A percentile compares a stretch with the other conserved stretches of the same genome.
These are phyloP conservation scores for Cladorhizidae sp. DNA, from an alignment of 37 sponge, comb jelly and placozoan species.

Conservation along the genomic window DNA sequence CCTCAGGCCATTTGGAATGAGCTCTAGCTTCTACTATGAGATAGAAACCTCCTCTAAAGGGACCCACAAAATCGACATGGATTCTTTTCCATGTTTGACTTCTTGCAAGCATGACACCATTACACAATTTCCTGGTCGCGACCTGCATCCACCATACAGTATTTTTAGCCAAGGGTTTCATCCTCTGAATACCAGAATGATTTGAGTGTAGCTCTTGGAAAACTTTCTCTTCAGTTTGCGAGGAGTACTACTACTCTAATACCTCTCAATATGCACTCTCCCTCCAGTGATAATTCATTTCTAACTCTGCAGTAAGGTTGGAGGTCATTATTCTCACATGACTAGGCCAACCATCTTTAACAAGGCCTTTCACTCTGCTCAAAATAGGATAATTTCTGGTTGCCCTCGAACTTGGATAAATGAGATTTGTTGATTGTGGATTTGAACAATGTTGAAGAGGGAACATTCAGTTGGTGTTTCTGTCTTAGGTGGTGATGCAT, in stretches of 20 bases:
- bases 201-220: slow-evolving; percentile 3
- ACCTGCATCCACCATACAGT: slow-evolving; percentile 52
- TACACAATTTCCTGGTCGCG: slow-evolving; percentile 2
- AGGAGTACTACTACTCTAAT: slow-evolving; percentile 19
- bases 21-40: slow-evolving; percentile 6
- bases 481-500: background rate
- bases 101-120: slow-evolving; percentile 1
- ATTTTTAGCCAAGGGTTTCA: slow-evolving; percentile 35
- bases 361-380: slow-evolving; percentile 27
- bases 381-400: slow-evolving; percentile 47
- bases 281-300: slow-evolving; percentile 11
- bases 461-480: background rate
- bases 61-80: slow-evolving; percentile 36
- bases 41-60: slow-evolving; percentile 5
- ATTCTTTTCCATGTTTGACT: slow-evolving; percentile 37
- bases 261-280: slow-evolving; percentile 54
- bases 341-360: slow-evolving; percentile 14
- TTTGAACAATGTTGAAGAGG: slow-evolving; percentile 4
- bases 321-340: slow-evolving; percentile 12
- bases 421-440: background rate
- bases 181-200: slow-evolving; percentile 24
- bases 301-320: background rate
- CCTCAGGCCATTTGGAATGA: slow-evolving; percentile 47
- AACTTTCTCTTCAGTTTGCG: background rate
- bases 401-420: background rate